A percentile compares a stretch with the other conserved stretches of the same genome.
Evolutionary conservation across 1,140 invertebrate species (phyloP).

Genomic region (Tyrophagus putrescentiae): DNA sequence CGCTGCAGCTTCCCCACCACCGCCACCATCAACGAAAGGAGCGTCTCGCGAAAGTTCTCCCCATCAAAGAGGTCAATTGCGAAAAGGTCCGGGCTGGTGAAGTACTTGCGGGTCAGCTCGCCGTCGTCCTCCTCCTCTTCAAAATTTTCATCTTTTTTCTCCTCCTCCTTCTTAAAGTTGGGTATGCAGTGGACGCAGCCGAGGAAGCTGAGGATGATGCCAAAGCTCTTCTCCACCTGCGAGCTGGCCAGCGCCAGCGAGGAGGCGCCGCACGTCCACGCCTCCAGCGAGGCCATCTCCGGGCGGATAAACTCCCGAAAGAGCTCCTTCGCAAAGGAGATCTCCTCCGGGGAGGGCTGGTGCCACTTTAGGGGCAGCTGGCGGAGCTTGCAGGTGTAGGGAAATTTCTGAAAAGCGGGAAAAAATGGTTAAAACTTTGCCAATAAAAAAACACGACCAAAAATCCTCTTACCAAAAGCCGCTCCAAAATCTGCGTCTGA

Average conservation of each 20-base stretch:
- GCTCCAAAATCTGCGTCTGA: too few relatives aligned
- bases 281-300: constrained; percentile 40
- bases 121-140: too few relatives aligned
- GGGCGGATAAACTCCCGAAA: constrained; percentile 42
- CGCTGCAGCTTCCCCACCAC: constrained; percentile 45
- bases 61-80: constrained; percentile 15
- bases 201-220: constrained; percentile 34
- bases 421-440: not conserved
- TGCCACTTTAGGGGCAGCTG: constrained; percentile 75
- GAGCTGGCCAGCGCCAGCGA: constrained; percentile 31
- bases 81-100: constrained; percentile 34
- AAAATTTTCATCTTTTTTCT: too few relatives aligned
- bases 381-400: too few relatives aligned
- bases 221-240: constrained; percentile 37
- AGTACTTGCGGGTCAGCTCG: constrained; percentile 46
- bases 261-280: constrained; percentile 31
- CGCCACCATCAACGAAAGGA: constrained; percentile 40
- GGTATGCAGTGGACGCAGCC: not conserved
- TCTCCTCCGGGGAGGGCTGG: constrained; percentile 51
- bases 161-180: not conserved
- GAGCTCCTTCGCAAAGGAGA: constrained; percentile 46
- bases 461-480: not conserved
- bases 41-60: constrained; percentile 44
- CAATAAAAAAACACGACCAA: not conserved
- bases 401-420: not conserved